Conservation (phyloP, 2,113 vertebrate genomes). For the Stercorarius parasiticus region DNA sequence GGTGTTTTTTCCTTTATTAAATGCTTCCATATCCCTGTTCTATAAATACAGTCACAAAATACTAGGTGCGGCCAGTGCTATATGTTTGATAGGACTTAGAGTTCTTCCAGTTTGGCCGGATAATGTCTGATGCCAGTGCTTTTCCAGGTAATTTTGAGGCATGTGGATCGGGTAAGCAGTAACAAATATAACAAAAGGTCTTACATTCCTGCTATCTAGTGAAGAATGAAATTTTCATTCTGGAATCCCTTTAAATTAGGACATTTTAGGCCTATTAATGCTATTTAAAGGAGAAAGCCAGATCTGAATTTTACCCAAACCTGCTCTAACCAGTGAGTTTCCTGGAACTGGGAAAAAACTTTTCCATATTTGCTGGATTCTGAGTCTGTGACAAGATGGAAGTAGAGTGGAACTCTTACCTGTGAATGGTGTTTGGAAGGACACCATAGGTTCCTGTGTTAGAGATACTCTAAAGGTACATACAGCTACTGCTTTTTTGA, state of each 20-base stretch:
- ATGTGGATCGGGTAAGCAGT: neutral
- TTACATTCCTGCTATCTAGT: neutral
- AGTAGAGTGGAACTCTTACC: neutral
- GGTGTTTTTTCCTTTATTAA: neutral
- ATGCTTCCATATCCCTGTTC: neutral
- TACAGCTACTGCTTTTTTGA: neutral
- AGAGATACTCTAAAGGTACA: neutral
- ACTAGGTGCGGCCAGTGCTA: neutral
- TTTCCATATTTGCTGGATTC: neutral
- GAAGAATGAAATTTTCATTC: neutral
- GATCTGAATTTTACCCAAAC: neutral
- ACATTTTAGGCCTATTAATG: neutral
- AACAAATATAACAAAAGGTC: neutral
- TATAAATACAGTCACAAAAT: slow-evolving; percentile 31
- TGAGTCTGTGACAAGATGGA: neutral
- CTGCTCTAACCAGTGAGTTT: neutral
- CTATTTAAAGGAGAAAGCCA: neutral
- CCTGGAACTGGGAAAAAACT: neutral
- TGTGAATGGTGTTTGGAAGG: neutral
- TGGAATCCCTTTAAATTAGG: neutral
- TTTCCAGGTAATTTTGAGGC: neutral
- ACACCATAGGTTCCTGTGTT: neutral
- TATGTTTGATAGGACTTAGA: neutral
- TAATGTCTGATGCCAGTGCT: neutral
- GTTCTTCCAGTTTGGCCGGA: neutral